A percentile compares a stretch with the other conserved stretches of the same genome.
phyloP scores from a whole-genome alignment of 2,888 invertebrate genomes.

The Prenolepis imparis region DNA sequence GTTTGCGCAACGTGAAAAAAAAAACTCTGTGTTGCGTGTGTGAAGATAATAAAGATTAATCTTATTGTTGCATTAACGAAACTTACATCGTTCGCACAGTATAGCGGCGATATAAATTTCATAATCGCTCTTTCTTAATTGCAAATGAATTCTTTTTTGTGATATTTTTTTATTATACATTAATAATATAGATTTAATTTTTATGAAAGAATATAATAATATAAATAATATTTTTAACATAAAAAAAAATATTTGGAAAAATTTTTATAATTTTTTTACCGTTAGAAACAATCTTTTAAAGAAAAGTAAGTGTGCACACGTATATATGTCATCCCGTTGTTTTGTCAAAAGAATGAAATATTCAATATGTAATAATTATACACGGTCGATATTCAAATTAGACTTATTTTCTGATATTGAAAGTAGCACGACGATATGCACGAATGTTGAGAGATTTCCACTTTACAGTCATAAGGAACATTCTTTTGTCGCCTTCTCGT shows the following conservation, averaged over 20 bases:
- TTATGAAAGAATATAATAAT: neutral
- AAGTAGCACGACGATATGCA: neutral
- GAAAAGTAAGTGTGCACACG: neutral
- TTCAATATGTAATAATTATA: neutral
- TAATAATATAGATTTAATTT: neutral
- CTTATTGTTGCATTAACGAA: neutral
- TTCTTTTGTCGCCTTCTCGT: neutral
- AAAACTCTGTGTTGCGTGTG: neutral
- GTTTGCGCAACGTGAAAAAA: neutral
- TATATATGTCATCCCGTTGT: neutral
- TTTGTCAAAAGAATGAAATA: neutral
- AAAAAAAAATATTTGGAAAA: neutral
- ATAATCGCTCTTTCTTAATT: slow-evolving; percentile 14
- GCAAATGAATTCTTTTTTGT: neutral
- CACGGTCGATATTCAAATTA: neutral
- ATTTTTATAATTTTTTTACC: neutral
- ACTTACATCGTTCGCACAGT: neutral
- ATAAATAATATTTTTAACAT: neutral
- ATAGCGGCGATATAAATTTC: neutral
- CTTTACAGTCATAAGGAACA: neutral
- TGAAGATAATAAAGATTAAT: slow-evolving; percentile 34
- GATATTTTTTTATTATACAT: neutral
- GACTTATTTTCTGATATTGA: neutral
- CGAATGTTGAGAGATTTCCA: neutral
- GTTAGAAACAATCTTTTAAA: neutral